Base-by-base conservation (phyloP, 2,888 invertebrate genomes). In the Trichogramma dendrolimi region DNA sequence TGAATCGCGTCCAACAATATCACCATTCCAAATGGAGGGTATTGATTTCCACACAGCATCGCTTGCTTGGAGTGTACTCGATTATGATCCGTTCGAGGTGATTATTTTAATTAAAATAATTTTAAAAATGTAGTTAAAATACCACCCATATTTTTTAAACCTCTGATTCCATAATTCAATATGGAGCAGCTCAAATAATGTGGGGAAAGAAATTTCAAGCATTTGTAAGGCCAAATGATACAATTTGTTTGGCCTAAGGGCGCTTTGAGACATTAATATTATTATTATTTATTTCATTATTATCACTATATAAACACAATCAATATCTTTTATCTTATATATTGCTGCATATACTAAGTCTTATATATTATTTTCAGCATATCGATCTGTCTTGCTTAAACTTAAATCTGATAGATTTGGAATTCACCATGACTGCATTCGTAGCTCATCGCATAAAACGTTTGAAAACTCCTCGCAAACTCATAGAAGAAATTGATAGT, bases 1-100 rank as follows among this genome's bases (percentile, higher is more conserved):
- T 82, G 99, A 99, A 84, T 91, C 94, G 67, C 86, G 99, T 61
- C 96, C 97, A 55, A 96, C 94, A 50, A 84, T 90, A 58, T 96
- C 98, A 54, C 96, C 99, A 64, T 94, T 97, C 82, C 91, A 90
- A 80, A 89, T 92, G 86, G 86, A 89, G 67, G 87, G 89, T 42
- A 85, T 96, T 67, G 82, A 83, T 51, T 85, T 85, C 74, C 81
- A 82, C 67, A 87, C 88, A 61, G 90, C 93, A 14, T 90, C 91
- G 65, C 79, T 90, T 41, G 87, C 87, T 54, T 87, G 86, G 79
- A 84, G 84, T 66, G 84, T 86, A 52, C 79, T 90, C 67, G 87
- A 89, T 69, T 89, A 90, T 73, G 84, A 91, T 80, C 88, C 89
- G 38, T 86, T 89, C 71, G 85, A 86, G 83, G 91, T 91, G 77